Base-by-base conservation (phyloP, 2,888 invertebrate species). In the Leptopterna dolabrata region DNA sequence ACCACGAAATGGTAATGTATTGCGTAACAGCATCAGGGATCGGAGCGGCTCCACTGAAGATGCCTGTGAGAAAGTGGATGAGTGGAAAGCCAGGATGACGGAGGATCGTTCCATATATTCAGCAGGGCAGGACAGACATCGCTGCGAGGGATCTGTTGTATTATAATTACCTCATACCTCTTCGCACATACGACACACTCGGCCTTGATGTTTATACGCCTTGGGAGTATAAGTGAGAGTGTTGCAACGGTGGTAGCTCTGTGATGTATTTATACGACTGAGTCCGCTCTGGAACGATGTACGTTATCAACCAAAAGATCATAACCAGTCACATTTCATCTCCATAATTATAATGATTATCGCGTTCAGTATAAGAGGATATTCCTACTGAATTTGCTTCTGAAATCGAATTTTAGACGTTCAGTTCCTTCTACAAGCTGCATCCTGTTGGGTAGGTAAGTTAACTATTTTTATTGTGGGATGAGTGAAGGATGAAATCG, bases 51-150 rank as follows among this genome's bases (percentile, higher is more conserved):
- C 19, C 63, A 63, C 63, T 63, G 63, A 63, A 63, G 63, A 63
- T 55, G 63, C 19, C 63, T 63, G 63, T 63, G 63, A 63, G 63
- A 63, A 63, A 63, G 63, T 19, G 63, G 63, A 24, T 7, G 63
- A 63, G 19, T 19, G 24, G 63, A 63, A 63, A 63, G 63, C 63
- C 24, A 63, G 24, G 36, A 36, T 36, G 63, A 24, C 63, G 27
- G 63, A 11, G 63, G 27, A 63, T 63, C 63, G 63, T 63, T 63
- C 63, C 63, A 63, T 63, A 63, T 63, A 63, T 63, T 63, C 63
- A 63, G 63, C 63, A 63, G 63, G 19, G 24, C 63, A 63, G 63
- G 63, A 63, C 63, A 63, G 63, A 63, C 63, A 63, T 24, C 63
- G 63, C 63, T 19, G 63, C 24, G 9, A 63, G 63, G 27, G 63